Evolutionary conservation across 2,888 invertebrate species (phyloP).

Genomic region (Eupsilia transversa): DNA sequence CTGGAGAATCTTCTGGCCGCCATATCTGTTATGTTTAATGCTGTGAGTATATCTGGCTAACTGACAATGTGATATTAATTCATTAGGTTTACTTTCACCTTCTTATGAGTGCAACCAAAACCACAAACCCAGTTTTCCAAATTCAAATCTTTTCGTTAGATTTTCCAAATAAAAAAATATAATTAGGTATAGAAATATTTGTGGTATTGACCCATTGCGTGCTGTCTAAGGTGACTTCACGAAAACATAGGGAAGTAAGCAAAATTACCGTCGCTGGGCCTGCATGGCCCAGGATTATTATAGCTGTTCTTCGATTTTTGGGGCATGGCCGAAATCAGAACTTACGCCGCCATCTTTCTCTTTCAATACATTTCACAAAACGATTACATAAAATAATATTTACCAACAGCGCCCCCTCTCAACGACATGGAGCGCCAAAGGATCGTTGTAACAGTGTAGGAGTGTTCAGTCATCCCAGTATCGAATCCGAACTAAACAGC

Average conservation of each 20-base stretch:
- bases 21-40: conserved; percentile 96
- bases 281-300: too few relatives aligned
- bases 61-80: neutral
- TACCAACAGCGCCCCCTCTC: neutral
- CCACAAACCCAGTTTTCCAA: neutral
- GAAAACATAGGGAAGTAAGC: neutral
- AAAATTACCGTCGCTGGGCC: neutral
- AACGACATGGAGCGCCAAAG: neutral
- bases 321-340: neutral
- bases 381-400: too few relatives aligned
- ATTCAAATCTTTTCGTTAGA: neutral
- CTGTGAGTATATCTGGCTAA: conserved; percentile 81
- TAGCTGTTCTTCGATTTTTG: too few relatives aligned
- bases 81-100: neutral
- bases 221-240: neutral
- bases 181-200: too few relatives aligned
- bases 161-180: neutral
- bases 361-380: neutral
- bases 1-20: conserved; percentile 97
- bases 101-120: neutral
- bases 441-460: neutral
- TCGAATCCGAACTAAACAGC: neutral
- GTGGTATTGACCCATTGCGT: neutral
- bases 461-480: neutral
- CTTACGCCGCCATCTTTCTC: neutral